Conservation (phyloP, 1,140 invertebrate genomes). For the Bombyx mandarina region DNA sequence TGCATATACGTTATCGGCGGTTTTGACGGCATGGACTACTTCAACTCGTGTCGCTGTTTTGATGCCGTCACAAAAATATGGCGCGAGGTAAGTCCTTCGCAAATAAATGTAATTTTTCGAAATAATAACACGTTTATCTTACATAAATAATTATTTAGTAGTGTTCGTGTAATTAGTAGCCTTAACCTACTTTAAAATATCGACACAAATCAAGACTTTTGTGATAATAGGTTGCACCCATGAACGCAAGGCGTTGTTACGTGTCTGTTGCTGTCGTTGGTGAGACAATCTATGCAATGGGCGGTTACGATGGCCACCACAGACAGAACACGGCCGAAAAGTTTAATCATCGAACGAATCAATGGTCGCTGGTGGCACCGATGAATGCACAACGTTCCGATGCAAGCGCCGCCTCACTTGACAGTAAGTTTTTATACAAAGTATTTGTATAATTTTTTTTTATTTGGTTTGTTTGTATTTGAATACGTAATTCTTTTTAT, state of each 20-base stretch:
- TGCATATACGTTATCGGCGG: constrained; percentile 85
- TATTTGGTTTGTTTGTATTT: no score
- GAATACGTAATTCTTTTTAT: no score
- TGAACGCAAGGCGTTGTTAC: constrained; percentile 75
- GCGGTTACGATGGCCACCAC: constrained; percentile 88
- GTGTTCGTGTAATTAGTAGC: no score
- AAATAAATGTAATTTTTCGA: background rate
- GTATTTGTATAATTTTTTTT: no score
- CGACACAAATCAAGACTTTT: no score
- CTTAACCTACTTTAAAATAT: no score
- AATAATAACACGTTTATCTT: no score
- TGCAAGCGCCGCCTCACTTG: constrained; percentile 78
- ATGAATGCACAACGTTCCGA: constrained; percentile 88
- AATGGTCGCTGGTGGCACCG: constrained; percentile 86
- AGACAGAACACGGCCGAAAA: constrained; percentile 82
- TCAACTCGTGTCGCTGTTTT: constrained; percentile 76
- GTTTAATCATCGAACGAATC: constrained; percentile 79
- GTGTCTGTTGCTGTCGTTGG: constrained; percentile 77
- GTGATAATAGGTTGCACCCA: constrained; percentile 65
- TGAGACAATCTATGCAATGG: constrained; percentile 86
- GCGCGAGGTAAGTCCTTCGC: constrained; percentile 67
- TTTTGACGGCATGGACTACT: constrained; percentile 82
- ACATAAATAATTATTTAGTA: no score
- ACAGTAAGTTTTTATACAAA: constrained; percentile 57
- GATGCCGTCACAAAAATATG: constrained; percentile 74